Base-by-base conservation (phyloP, 2,113 vertebrate species). In the Pelecanoides urinatrix region DNA sequence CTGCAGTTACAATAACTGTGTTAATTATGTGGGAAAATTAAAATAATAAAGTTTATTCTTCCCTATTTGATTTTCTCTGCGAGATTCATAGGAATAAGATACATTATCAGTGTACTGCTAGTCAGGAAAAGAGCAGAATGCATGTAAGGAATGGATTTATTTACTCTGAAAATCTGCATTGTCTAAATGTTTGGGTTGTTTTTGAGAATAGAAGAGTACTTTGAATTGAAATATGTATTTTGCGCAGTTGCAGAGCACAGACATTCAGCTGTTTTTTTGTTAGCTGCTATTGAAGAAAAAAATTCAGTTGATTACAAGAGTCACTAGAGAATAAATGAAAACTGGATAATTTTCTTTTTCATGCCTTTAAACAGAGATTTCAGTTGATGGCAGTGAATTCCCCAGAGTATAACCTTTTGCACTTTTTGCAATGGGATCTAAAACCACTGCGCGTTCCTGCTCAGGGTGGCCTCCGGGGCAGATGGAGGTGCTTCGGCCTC, bases 341-440 rank as follows among this genome's bases (percentile, higher is more conserved):
- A 25, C 5, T 14, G 10, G 2, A 32, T 68, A 4, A 3, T 32
- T 88, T 52, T 50, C 2, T 12, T 53, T 25, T 14, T 9, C 14
- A 10, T 85, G 58, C 49, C 45, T 62, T 42, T 53, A 52, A 55
- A 5, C 34, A 18, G 62, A 47, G 34, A 2, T 45, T 62, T 32
- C 23, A 10, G 40, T 2, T 16, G 55, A 4, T 29, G 38, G 65
- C 55, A 81, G 29, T 7, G 86, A 40, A 17, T 32, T 58, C 20
- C 32, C 29, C 36, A 36, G 40, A 52, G 44, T 17, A 30, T 21
- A 53, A 49, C 5, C 10, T 12, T 68, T 16, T 21, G 42, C 6
- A 2, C 34, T 50, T 22, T 13, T 30, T 73, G 53, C 72, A 59
- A 14, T 1, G 2, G 18, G 7, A 13, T 5, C 36, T 25, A 1